These are phyloP conservation scores for Mormyrops boulengeri DNA, from an alignment of 2,797 vertebrate species.

Conservation along the genomic window DNA sequence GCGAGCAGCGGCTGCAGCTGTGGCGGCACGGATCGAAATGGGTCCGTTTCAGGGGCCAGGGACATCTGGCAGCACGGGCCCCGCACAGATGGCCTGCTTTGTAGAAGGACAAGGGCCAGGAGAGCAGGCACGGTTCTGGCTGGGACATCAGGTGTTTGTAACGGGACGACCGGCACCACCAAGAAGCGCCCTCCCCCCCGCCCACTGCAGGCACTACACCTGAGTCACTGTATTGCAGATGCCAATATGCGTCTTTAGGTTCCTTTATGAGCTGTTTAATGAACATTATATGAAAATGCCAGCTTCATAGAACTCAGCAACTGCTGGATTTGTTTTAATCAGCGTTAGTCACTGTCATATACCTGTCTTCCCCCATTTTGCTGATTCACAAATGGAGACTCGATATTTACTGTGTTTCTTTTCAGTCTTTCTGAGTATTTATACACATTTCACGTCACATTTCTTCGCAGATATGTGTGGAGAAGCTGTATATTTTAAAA, in stretches of 20 bases:
- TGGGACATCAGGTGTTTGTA: neutral
- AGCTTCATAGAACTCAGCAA: neutral
- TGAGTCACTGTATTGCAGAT: no score
- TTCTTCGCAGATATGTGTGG: neutral
- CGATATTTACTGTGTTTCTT: neutral
- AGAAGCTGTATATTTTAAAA: neutral
- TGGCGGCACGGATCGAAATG: neutral
- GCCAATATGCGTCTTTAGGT: neutral
- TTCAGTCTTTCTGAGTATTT: neutral
- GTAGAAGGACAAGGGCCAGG: constrained; percentile 14
- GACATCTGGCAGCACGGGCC: constrained; percentile 14
- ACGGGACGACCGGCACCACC: neutral
- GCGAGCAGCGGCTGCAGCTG: neutral
- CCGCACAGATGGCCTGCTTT: constrained; percentile 24
- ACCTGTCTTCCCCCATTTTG: neutral
- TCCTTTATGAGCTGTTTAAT: neutral
- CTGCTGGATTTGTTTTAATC: neutral
- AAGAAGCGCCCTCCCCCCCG: neutral
- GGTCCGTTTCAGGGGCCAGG: neutral
- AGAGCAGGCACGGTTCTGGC: neutral
- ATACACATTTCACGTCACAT: neutral
- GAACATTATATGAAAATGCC: constrained; percentile 6
- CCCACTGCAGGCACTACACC: no score
- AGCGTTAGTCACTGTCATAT: neutral
- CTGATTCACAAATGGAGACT: neutral